phyloP scores from a whole-genome alignment of 1,140 invertebrate genomes.

The Platyscapa corneri region DNA sequence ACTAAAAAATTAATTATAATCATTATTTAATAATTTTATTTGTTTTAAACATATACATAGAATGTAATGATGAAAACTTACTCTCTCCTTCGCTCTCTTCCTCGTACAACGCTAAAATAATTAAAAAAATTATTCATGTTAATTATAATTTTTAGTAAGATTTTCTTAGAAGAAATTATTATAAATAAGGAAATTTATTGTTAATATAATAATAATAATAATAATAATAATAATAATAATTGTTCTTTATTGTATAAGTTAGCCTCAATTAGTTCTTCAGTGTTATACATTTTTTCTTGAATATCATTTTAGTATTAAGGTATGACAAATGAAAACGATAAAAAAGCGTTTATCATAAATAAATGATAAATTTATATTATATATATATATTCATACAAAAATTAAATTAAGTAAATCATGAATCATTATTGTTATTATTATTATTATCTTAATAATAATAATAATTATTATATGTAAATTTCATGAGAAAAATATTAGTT shows the following conservation, averaged over 20 bases:
- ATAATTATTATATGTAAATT: too few relatives aligned
- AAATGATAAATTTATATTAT: too few relatives aligned
- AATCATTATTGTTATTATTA: too few relatives aligned
- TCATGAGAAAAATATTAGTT: not conserved
- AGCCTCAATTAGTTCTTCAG: not conserved
- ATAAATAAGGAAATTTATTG: not conserved
- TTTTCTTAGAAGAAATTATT: not conserved
- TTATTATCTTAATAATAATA: too few relatives aligned
- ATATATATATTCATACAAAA: too few relatives aligned
- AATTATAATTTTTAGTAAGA: not conserved
- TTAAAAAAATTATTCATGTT: constrained; percentile 2
- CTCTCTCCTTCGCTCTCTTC: constrained; percentile 89
- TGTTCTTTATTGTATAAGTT: too few relatives aligned
- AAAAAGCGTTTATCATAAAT: too few relatives aligned
- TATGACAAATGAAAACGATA: not conserved
- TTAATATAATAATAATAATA: not conserved
- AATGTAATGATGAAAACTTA: constrained; percentile 68
- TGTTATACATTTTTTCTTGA: not conserved
- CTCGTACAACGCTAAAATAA: constrained; percentile 86
- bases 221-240: too few relatives aligned
- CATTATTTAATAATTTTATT: not conserved
- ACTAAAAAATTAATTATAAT: constrained; percentile 64
- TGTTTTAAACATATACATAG: constrained; percentile 2
- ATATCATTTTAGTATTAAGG: not conserved
- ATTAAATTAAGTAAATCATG: too few relatives aligned